Evolutionary conservation across 2,888 invertebrate genomes (phyloP), one percentile per base, ranked within the genome.

Genomic region (Venusia cambrica): DNA sequence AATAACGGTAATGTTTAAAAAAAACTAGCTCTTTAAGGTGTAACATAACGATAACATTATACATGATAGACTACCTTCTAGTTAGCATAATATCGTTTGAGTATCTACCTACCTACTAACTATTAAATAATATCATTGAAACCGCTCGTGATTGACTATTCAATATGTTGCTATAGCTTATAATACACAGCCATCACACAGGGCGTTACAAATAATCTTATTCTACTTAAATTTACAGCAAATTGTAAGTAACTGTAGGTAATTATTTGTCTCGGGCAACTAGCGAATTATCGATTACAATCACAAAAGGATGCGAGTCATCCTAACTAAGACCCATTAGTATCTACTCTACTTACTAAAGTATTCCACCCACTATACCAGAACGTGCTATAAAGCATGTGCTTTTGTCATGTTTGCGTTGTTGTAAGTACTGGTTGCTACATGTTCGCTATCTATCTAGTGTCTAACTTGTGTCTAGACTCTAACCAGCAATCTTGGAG

Each of bases 191-290:
- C 49, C 46, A 21, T 37, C 32, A 13, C 21, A 34, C 19, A 41
- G 44, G 43, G 43, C 42, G 33, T 29, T 39, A 19, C 14, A 30
- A 28, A 27, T 18, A 31, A 2, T 30, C 40, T 38, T 35, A 46
- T 15, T n/a, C 5, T 20, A 36, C 25, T 16, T 28, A 28, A 11
- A 17, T 9, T 30, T 39, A 48, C 31, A 26, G 43, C 40, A 33
- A 35, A 32, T 38, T 31, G 32, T 13, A 13, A 17, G 6, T 47
- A 38, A 44, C 34, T 28, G 43, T 38, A 38, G 37, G 18, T 44
- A 41, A 42, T 44, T 48, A 43, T 45, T 45, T 50, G 32, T 50
- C 45, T 38, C 39, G 40, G 48, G 50, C 43, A 48, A 44, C 45
- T 51, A 48, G 50, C 48, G 50, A 33, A 30, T 43, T 49, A 40